Conservation (phyloP, 2,888 invertebrate species). For the Meteorus cinctellus region DNA sequence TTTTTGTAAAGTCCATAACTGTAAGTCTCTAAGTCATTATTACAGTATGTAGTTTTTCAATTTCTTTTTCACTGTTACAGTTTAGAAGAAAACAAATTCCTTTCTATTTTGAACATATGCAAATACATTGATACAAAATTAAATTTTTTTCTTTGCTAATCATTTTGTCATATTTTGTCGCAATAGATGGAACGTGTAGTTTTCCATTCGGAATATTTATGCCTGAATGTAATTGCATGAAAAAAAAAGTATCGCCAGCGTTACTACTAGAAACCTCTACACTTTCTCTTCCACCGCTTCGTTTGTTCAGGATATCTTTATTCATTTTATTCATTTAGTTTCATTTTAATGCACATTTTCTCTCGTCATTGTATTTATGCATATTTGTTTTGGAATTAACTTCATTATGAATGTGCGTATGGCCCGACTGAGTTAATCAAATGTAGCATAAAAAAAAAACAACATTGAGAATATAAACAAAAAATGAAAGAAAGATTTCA, state of each 20-base stretch:
- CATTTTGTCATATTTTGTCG: not conserved
- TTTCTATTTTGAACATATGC: not conserved
- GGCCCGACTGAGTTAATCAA: not conserved
- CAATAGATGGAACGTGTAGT: constrained; percentile 35
- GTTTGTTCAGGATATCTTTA: constrained; percentile 5
- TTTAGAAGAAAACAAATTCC: not conserved
- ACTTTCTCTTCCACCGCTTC: constrained; percentile 11
- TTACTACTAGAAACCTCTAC: constrained; percentile 29
- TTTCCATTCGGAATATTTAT: not conserved
- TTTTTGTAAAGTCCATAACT: not conserved
- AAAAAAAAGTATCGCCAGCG: constrained; percentile 42
- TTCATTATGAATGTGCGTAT: not conserved
- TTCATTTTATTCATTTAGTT: constrained; percentile 11
- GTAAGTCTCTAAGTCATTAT: not conserved
- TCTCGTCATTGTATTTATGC: constrained; percentile 28
- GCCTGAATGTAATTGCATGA: constrained; percentile 27
- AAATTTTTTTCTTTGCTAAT: not conserved
- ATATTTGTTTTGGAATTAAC: not conserved
- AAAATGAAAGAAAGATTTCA: not conserved
- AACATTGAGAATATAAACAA: not conserved
- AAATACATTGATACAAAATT: not conserved
- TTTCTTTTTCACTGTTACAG: not conserved
- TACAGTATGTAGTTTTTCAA: constrained; percentile 2
- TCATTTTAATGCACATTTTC: constrained; percentile 27
- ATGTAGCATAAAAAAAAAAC: not conserved